Conservation (phyloP, 2,888 invertebrate genomes). For the Diogma glabrata region DNA sequence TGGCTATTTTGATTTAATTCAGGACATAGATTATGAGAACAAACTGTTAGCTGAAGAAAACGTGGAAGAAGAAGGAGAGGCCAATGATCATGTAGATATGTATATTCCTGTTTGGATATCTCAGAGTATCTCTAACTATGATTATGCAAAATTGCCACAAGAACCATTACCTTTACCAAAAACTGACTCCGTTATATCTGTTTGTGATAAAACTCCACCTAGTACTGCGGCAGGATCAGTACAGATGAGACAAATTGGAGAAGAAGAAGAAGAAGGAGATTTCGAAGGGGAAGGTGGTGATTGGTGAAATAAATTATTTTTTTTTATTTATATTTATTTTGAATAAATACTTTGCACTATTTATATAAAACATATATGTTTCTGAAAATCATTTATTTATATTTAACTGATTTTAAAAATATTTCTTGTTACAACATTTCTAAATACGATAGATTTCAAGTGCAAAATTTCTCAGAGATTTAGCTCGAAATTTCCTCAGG, state of each 20-base stretch:
- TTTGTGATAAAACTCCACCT: conserved; percentile 27
- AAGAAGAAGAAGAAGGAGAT: not conserved
- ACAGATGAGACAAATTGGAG: not conserved
- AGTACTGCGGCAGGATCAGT: conserved; percentile 15
- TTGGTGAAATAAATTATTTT: not conserved
- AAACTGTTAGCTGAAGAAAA: conserved; percentile 13
- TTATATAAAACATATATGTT: too few species aligned
- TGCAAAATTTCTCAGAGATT: too few species aligned
- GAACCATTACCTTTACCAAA: conserved; percentile 54
- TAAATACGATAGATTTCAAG: too few species aligned
- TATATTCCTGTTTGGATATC: conserved; percentile 54
- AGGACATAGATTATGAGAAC: not conserved
- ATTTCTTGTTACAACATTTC: too few species aligned
- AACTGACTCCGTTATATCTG: conserved; percentile 43
- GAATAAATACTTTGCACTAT: too few species aligned
- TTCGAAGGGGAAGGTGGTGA: not conserved
- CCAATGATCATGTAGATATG: too few species aligned
- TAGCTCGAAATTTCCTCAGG: too few species aligned
- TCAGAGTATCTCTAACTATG: conserved; percentile 52
- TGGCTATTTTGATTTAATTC: conserved; percentile 38
- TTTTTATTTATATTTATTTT: not conserved
- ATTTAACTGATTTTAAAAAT: too few species aligned
- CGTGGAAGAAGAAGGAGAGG: conserved; percentile 18
- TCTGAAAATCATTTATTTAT: too few species aligned
- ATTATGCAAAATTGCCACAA: conserved; percentile 56